Evolutionary conservation across 2,888 invertebrate species (phyloP).

Genomic region (Callimorpha dominula): DNA sequence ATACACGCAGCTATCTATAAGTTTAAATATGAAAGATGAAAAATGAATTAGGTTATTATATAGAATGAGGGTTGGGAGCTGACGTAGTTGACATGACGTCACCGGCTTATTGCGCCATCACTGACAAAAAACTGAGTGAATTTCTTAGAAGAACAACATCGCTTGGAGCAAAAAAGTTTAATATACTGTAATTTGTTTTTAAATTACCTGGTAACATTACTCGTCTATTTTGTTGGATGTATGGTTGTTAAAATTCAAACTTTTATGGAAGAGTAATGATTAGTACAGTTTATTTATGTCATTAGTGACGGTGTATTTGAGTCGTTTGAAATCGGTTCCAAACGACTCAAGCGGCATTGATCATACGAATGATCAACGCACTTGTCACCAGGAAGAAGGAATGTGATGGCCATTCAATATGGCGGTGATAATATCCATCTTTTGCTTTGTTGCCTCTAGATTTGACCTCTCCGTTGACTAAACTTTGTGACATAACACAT

Average conservation of each 20-base stretch:
- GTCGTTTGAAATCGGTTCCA: neutral
- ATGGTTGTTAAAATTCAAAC: neutral
- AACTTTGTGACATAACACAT: no score
- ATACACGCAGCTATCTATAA: neutral
- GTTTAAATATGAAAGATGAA: constrained; percentile 15
- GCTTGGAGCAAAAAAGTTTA: constrained; percentile 31
- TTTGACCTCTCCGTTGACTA: no score
- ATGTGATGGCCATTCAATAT: no score
- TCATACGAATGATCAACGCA: no score
- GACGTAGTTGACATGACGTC: constrained; percentile 60
- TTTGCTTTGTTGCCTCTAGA: no score
- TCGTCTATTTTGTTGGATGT: constrained; percentile 6
- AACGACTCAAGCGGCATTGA: no score
- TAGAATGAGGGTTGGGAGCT: constrained; percentile 43
- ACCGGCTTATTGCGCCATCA: constrained; percentile 46
- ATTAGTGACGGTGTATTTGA: no score
- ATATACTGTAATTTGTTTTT: constrained; percentile 27
- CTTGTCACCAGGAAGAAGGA: no score
- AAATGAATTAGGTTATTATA: constrained; percentile 48
- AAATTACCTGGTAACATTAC: constrained; percentile 24
- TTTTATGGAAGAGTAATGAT: neutral
- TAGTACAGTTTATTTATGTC: no score
- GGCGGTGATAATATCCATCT: no score
- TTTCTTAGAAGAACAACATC: constrained; percentile 43
- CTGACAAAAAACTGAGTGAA: constrained; percentile 50